These are phyloP conservation scores for Eclectus roratus DNA, from an alignment of 2,113 vertebrate genomes.

Conservation along the genomic window DNA sequence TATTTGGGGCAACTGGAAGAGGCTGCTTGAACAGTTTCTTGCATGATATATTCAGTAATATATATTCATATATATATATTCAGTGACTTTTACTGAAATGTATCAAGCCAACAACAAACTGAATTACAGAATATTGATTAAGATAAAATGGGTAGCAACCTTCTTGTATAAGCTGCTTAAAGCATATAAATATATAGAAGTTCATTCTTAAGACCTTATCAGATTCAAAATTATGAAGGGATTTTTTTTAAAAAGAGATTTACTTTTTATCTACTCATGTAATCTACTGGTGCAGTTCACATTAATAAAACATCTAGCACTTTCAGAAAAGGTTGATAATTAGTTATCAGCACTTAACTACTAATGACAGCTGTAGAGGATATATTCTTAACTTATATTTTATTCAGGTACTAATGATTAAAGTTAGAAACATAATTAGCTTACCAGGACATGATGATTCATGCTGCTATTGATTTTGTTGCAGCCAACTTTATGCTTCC, in stretches of 20 bases:
- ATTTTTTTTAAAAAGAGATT: neutral
- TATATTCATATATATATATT: neutral
- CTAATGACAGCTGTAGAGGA: neutral
- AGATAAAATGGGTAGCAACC: neutral
- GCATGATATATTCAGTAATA: neutral
- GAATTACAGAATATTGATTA: neutral
- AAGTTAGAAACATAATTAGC: slow-evolving; percentile 36
- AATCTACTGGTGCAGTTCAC: neutral
- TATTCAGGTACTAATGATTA: slow-evolving; percentile 36
- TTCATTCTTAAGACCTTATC: neutral
- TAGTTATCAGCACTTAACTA: slow-evolving; percentile 3
- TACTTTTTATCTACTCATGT: neutral
- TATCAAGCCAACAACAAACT: neutral
- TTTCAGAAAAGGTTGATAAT: slow-evolving; percentile 33
- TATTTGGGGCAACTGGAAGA: neutral
- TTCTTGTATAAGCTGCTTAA: neutral
- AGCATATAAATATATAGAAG: neutral
- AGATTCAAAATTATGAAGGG: neutral
- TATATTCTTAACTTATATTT: slow-evolving; percentile 37
- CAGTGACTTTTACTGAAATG: neutral
- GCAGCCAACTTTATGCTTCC: slow-evolving; percentile 7
- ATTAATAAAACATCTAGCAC: slow-evolving; percentile 37
- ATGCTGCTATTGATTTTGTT: slow-evolving; percentile 44
- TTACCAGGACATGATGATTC: slow-evolving; percentile 27
- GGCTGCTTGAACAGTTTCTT: neutral